These are phyloP conservation scores for Spea hammondii DNA, from an alignment of 2,797 vertebrate genomes.

Conservation along the genomic window DNA sequence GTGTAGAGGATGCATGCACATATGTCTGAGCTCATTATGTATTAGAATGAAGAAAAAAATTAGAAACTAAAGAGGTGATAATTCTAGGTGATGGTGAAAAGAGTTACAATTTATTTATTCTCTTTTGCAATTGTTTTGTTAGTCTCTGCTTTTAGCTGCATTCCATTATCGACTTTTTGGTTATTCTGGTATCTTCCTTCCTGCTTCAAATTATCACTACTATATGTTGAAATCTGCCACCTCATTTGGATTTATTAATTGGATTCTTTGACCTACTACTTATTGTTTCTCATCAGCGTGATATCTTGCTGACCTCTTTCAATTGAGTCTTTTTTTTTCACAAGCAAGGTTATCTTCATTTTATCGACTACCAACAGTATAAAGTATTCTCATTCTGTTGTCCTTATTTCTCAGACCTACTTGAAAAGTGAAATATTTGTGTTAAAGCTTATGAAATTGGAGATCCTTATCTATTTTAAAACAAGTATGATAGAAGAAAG, in stretches of 20 bases:
- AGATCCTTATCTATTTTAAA: too few species aligned
- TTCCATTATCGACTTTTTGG: conserved; percentile 64
- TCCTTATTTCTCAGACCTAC: too few species aligned
- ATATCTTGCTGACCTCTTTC: conserved; percentile 47
- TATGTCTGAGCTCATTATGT: conserved; percentile 47
- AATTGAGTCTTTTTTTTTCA: conserved; percentile 29
- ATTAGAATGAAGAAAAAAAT: conserved; percentile 53
- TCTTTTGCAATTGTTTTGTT: conserved; percentile 56
- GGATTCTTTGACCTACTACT: conserved; percentile 64
- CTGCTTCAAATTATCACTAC: conserved; percentile 70
- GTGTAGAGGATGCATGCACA: conserved; percentile 39
- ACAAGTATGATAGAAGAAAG: too few species aligned
- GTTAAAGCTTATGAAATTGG: too few species aligned
- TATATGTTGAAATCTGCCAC: conserved; percentile 67
- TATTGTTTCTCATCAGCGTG: conserved; percentile 60
- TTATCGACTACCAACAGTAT: conserved; percentile 15
- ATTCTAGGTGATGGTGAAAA: conserved; percentile 55
- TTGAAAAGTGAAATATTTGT: too few species aligned
- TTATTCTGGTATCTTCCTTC: conserved; percentile 64
- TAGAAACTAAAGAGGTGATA: conserved; percentile 55
- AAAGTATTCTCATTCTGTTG: neutral
- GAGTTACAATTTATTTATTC: conserved; percentile 56
- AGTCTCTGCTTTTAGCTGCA: conserved; percentile 61
- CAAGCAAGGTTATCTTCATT: conserved; percentile 42
- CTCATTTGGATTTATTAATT: conserved; percentile 66